These are phyloP conservation scores for Urophycis tenuis DNA, from an alignment of 2,797 vertebrate species.

Conservation along the genomic window DNA sequence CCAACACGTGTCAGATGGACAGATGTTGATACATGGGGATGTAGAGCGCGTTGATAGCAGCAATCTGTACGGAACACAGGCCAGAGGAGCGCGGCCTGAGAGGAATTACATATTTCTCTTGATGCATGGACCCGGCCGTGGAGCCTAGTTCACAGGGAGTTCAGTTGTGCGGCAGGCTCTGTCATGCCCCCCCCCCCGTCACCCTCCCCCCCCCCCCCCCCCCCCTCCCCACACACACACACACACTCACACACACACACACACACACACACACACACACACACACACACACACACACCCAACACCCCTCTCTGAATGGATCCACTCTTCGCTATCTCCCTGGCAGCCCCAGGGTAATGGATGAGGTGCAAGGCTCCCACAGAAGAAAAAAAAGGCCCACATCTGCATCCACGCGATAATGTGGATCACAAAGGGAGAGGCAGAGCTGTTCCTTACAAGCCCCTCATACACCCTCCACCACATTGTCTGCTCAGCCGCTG, in stretches of 20 bases:
- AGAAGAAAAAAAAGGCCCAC: conserved; percentile 62
- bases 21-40: conserved; percentile 64
- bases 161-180: conserved; percentile 73
- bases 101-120: conserved; percentile 63
- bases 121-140: conserved; percentile 63
- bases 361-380: conserved; percentile 74
- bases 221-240: too few relatives aligned
- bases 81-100: conserved; percentile 51
- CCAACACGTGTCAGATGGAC: conserved; percentile 64
- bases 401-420: conserved; percentile 73
- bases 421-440: conserved; percentile 68
- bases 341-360: conserved; percentile 75
- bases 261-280: too few relatives aligned
- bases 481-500: conserved; percentile 65
- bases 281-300: too few relatives aligned
- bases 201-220: background rate
- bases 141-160: conserved; percentile 75
- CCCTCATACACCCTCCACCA: conserved; percentile 58
- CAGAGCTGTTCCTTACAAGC: conserved; percentile 60
- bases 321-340: conserved; percentile 70
- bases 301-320: conserved; percentile 60
- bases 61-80: conserved; percentile 65
- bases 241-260: too few relatives aligned
- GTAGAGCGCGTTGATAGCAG: conserved; percentile 56
- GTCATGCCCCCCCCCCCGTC: conserved; percentile 55